Conservation (phyloP, 2,888 invertebrate genomes). For the Leucoptera coffeella region DNA sequence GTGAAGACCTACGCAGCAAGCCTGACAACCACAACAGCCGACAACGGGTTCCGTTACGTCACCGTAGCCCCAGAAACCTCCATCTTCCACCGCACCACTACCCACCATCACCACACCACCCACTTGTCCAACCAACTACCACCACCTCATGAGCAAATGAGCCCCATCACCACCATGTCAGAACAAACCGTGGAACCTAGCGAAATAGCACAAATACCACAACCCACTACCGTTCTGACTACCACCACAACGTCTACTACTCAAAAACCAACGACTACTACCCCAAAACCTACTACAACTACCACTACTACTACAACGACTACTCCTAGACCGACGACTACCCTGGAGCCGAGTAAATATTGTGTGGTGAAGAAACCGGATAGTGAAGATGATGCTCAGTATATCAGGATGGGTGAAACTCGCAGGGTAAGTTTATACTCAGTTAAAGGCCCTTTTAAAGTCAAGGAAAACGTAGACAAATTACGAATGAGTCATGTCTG, state of each 20-base stretch:
- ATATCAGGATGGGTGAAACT: conserved; percentile 79
- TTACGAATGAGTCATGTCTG: too few relatives aligned
- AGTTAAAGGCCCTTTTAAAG: background rate
- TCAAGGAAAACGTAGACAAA: too few relatives aligned
- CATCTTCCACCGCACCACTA: conserved; percentile 32
- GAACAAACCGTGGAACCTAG: conserved; percentile 35
- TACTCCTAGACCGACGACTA: conserved; percentile 53
- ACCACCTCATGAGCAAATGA: conserved; percentile 18
- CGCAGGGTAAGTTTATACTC: conserved; percentile 62
- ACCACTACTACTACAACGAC: conserved; percentile 32
- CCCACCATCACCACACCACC: conserved; percentile 32
- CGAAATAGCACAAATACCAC: conserved; percentile 34
- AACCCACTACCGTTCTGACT: conserved; percentile 19
- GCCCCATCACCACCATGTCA: conserved; percentile 37
- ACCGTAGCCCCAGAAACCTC: conserved; percentile 33
- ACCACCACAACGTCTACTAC: conserved; percentile 21
- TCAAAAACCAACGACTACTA: conserved; percentile 16
- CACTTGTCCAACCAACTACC: conserved; percentile 11
- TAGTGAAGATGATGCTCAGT: conserved; percentile 67
- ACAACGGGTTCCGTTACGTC: conserved; percentile 38
- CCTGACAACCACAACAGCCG: conserved; percentile 30
- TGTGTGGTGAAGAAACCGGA: conserved; percentile 80
- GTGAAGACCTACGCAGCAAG: conserved; percentile 42
- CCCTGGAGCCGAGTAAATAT: conserved; percentile 56
- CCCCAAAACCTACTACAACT: conserved; percentile 18